phyloP scores from a whole-genome alignment of 1,140 invertebrate genomes.

The Ceratosolen solmsi region DNA sequence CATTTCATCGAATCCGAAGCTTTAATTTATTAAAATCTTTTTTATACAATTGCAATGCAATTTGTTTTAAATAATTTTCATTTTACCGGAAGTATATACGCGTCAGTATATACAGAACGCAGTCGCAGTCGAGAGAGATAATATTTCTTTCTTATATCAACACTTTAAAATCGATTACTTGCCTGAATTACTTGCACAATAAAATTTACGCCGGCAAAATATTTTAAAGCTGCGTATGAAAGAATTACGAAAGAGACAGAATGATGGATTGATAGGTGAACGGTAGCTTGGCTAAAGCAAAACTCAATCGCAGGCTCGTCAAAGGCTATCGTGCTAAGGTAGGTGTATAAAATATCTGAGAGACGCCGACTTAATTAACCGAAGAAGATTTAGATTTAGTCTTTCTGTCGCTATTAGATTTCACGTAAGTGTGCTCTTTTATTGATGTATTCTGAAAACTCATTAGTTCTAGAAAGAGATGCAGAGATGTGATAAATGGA shows the following conservation, averaged over 20 bases:
- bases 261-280: neutral
- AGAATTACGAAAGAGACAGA: neutral
- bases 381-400: constrained; percentile 43
- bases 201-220: neutral
- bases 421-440: neutral
- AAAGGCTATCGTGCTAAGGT: neutral
- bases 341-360: constrained; percentile 51
- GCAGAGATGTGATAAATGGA: neutral
- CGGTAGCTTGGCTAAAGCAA: constrained; percentile 5
- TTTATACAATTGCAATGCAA: no score
- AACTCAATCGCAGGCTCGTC: neutral
- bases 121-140: no score
- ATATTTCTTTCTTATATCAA: no score
- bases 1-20: no score
- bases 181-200: no score
- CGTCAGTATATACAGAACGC: no score
- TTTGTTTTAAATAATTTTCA: no score
- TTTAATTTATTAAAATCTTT: no score
- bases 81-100: no score
- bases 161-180: no score
- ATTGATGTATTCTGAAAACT: constrained; percentile 21
- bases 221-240: neutral
- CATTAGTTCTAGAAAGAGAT: constrained; percentile 9
- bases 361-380: constrained; percentile 60
- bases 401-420: constrained; percentile 28